These are phyloP conservation scores for Cetoscarus ocellatus DNA, from an alignment of 2,797 vertebrate genomes.

Conservation along the genomic window DNA sequence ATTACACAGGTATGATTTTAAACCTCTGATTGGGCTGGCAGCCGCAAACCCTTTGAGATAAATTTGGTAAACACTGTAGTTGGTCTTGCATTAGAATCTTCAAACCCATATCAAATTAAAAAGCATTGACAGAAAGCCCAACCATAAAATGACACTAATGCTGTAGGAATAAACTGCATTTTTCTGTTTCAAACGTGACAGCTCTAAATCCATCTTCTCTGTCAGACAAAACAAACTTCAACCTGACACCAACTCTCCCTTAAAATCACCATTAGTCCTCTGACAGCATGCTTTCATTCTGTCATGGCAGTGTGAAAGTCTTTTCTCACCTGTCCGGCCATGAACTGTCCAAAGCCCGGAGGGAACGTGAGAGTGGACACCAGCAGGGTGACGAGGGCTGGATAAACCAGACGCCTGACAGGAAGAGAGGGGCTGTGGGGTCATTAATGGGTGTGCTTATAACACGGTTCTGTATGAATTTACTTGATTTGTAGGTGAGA, in stretches of 20 bases:
- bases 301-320: slow-evolving; percentile 43
- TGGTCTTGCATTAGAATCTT: background rate
- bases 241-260: slow-evolving; percentile 20
- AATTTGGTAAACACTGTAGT: no score
- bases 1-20: no score
- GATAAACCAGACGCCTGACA: slow-evolving; percentile 94
- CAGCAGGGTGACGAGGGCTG: slow-evolving; percentile 94
- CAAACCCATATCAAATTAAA: background rate
- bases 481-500: slow-evolving; percentile 40
- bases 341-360: slow-evolving; percentile 97
- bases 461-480: slow-evolving; percentile 36
- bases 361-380: slow-evolving; percentile 96
- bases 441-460: slow-evolving; percentile 73
- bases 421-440: slow-evolving; percentile 76
- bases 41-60: no score
- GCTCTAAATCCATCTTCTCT: background rate
- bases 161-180: background rate
- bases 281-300: slow-evolving; percentile 29
- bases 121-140: background rate
- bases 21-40: no score
- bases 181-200: slow-evolving; percentile 1
- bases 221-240: slow-evolving; percentile 2
- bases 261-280: slow-evolving; percentile 55
- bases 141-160: background rate
- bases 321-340: slow-evolving; percentile 95